phyloP scores from a whole-genome alignment of 2,888 invertebrate species.

The Cephus pulcher region DNA sequence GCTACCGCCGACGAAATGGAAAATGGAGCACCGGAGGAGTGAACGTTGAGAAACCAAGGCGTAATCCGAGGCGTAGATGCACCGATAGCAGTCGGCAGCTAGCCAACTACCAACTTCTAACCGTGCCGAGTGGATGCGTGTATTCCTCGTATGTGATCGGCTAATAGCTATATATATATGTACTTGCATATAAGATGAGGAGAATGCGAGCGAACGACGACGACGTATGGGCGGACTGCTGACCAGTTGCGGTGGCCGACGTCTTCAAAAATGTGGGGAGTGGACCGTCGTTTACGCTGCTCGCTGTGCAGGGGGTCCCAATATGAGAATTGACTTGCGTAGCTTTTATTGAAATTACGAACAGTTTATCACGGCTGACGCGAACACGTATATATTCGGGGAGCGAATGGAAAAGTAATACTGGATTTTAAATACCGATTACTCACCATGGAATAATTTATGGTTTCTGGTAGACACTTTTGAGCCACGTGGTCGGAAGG shows the following conservation, averaged over 20 bases:
- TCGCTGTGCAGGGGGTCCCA: conserved; percentile 28
- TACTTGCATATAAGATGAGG: conserved; percentile 21
- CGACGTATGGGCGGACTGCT: conserved; percentile 46
- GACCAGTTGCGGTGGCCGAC: conserved; percentile 37
- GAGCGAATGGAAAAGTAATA: neutral
- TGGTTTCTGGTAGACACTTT: neutral
- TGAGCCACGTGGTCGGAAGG: neutral
- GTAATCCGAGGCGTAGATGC: conserved; percentile 58
- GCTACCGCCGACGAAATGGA: conserved; percentile 32
- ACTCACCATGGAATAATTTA: neutral
- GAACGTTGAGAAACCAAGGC: conserved; percentile 37
- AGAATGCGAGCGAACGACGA: conserved; percentile 47
- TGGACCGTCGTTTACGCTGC: conserved; percentile 48
- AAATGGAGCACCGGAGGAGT: conserved; percentile 42
- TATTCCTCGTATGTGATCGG: conserved; percentile 14
- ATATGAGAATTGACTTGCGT: neutral
- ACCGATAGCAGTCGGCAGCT: conserved; percentile 43
- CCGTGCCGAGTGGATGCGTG: conserved; percentile 19
- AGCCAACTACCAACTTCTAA: conserved; percentile 31
- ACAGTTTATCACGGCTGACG: neutral
- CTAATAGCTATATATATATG: conserved; percentile 1
- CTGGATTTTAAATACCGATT: neutral
- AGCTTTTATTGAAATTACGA: neutral
- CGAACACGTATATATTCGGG: neutral
- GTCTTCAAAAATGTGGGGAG: conserved; percentile 60